These are phyloP conservation scores for Nephrotoma flavescens DNA, from an alignment of 2,888 invertebrate genomes.

Conservation along the genomic window DNA sequence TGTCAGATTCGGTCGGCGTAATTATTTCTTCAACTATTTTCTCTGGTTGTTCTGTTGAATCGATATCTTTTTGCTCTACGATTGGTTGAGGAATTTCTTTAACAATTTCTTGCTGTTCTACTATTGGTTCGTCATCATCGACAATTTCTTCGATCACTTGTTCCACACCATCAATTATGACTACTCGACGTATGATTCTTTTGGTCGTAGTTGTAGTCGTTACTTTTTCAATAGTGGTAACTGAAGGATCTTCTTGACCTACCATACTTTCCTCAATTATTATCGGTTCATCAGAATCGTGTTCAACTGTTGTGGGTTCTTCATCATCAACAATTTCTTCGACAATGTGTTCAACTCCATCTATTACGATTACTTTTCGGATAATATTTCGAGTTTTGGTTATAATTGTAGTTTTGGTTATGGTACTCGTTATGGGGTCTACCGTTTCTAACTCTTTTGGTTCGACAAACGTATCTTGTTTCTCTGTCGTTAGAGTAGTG, in stretches of 20 bases:
- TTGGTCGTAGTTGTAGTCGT: constrained; percentile 59
- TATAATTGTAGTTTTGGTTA: constrained; percentile 31
- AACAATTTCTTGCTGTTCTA: not conserved
- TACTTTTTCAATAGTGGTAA: constrained; percentile 70
- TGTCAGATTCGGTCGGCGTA: not conserved
- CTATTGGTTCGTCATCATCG: constrained; percentile 59
- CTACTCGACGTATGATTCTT: constrained; percentile 58
- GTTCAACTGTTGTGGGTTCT: constrained; percentile 8
- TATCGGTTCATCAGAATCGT: constrained; percentile 17
- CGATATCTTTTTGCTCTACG: not conserved
- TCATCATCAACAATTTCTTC: constrained; percentile 63
- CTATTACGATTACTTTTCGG: constrained; percentile 57
- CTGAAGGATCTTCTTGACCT: constrained; percentile 35
- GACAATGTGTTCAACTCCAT: constrained; percentile 69
- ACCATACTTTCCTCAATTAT: constrained; percentile 23
- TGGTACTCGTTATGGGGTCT: not conserved
- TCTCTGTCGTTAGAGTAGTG: too few species aligned
- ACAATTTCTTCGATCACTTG: constrained; percentile 68
- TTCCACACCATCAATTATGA: constrained; percentile 71
- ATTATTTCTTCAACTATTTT: not conserved
- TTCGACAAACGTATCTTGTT: too few species aligned
- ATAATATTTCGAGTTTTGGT: constrained; percentile 61
- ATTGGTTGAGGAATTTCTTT: not conserved
- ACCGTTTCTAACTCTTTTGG: too few species aligned
- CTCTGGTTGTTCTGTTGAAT: not conserved